Evolutionary conservation across 2,797 vertebrate species (phyloP).

Genomic region (Tenualosa ilisha): DNA sequence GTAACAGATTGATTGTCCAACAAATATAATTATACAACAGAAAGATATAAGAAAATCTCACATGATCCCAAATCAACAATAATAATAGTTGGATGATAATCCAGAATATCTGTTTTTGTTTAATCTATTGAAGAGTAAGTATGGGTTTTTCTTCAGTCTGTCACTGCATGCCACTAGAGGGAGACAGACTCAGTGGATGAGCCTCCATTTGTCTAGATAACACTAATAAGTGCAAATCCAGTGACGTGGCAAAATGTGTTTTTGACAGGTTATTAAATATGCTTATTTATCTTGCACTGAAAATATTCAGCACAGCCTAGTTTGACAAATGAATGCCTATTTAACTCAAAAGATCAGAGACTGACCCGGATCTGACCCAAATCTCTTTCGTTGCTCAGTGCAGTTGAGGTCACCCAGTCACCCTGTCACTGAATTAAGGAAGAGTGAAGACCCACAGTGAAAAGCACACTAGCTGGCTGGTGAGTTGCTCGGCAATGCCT

Average conservation of each 20-base stretch:
- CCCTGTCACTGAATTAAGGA: neutral
- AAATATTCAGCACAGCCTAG: neutral
- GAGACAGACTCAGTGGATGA: neutral
- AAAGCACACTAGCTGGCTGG: neutral
- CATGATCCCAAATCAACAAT: neutral
- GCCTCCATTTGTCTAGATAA: neutral
- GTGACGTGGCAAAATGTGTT: neutral
- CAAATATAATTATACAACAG: neutral
- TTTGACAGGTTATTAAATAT: conserved; percentile 3
- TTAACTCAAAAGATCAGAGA: neutral
- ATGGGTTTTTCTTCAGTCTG: neutral
- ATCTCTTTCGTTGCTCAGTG: neutral
- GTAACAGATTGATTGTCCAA: neutral
- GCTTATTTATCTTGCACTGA: neutral
- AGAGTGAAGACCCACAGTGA: neutral
- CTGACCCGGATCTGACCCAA: neutral
- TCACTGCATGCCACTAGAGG: neutral
- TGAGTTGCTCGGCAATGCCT: neutral
- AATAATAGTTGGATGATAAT: neutral
- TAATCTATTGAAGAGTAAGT: neutral
- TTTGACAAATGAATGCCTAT: neutral
- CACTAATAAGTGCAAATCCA: neutral
- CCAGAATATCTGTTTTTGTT: neutral
- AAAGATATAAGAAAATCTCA: neutral
- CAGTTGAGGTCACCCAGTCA: neutral